These are phyloP conservation scores for Timema podura DNA, from an alignment of 2,888 invertebrate species.

Conservation along the genomic window DNA sequence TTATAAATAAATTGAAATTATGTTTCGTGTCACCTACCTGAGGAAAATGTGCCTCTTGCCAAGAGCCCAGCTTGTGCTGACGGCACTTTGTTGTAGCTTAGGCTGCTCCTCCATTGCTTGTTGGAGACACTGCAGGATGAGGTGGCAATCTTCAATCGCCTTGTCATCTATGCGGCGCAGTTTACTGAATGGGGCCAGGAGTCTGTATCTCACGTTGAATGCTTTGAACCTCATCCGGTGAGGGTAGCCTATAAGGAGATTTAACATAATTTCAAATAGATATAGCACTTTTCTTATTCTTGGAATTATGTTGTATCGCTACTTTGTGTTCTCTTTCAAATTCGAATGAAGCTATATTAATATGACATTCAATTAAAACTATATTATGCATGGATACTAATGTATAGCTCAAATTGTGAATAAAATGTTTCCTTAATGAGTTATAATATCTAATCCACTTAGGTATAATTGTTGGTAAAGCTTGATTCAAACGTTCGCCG, in stretches of 20 bases:
- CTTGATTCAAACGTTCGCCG: too few species aligned
- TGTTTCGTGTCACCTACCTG: too few species aligned
- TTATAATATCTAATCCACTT: too few species aligned
- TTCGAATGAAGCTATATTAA: neutral
- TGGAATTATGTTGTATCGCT: too few species aligned
- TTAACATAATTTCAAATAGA: neutral
- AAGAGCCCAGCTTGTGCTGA: constrained; percentile 81
- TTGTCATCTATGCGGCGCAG: constrained; percentile 64
- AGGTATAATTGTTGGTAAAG: too few species aligned
- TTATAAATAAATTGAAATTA: too few species aligned
- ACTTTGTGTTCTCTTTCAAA: too few species aligned
- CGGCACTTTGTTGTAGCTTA: constrained; percentile 50
- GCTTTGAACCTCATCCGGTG: constrained; percentile 93
- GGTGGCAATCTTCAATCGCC: constrained; percentile 68
- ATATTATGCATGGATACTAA: too few species aligned
- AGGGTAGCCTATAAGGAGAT: constrained; percentile 75
- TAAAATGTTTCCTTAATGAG: too few species aligned
- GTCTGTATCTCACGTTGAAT: constrained; percentile 80
- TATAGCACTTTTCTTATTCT: too few species aligned
- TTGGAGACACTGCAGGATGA: constrained; percentile 68
- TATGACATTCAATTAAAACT: neutral
- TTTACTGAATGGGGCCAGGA: constrained; percentile 73
- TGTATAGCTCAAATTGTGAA: too few species aligned
- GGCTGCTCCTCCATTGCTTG: constrained; percentile 49
- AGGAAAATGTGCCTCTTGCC: constrained; percentile 92